These are phyloP conservation scores for Ichneumoninae sp. DNA, from an alignment of 2,888 invertebrate species.

Conservation along the genomic window DNA sequence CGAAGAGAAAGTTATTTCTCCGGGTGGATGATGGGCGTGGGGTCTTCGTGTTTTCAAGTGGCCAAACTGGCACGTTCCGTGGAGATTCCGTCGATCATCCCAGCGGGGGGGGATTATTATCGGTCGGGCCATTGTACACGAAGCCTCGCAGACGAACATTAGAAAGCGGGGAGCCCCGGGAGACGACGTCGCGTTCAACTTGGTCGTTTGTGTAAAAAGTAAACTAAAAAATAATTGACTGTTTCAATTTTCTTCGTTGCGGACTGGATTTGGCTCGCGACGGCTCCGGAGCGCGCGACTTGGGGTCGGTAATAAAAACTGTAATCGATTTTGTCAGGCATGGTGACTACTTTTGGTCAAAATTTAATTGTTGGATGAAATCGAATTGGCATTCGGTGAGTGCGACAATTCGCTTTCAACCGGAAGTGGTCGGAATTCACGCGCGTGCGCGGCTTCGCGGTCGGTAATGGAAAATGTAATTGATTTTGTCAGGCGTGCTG, in stretches of 20 bases:
- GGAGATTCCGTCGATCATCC: slow-evolving; percentile 48
- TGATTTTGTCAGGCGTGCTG: no score
- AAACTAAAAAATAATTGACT: not conserved
- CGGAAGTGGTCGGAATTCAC: no score
- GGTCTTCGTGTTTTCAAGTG: slow-evolving; percentile 57
- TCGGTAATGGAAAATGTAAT: no score
- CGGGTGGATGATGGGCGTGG: slow-evolving; percentile 46
- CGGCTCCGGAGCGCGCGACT: not conserved
- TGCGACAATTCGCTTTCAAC: no score
- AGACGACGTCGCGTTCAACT: not conserved
- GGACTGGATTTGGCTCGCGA: no score
- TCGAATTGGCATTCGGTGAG: not conserved
- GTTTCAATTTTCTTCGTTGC: not conserved
- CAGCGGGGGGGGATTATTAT: slow-evolving; percentile 22
- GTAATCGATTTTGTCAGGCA: not conserved
- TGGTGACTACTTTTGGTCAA: not conserved
- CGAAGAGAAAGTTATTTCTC: slow-evolving; percentile 64
- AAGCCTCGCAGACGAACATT: slow-evolving; percentile 54
- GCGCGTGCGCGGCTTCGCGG: no score
- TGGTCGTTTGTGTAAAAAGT: not conserved
- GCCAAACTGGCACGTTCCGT: slow-evolving; percentile 40
- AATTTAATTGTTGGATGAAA: no score
- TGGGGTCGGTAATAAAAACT: not conserved
- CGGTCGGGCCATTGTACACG: slow-evolving; percentile 27
- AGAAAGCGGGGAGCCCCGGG: slow-evolving; percentile 52